These are phyloP conservation scores for Labeo rohita DNA, from an alignment of 2,113 vertebrate genomes.

Conservation along the genomic window DNA sequence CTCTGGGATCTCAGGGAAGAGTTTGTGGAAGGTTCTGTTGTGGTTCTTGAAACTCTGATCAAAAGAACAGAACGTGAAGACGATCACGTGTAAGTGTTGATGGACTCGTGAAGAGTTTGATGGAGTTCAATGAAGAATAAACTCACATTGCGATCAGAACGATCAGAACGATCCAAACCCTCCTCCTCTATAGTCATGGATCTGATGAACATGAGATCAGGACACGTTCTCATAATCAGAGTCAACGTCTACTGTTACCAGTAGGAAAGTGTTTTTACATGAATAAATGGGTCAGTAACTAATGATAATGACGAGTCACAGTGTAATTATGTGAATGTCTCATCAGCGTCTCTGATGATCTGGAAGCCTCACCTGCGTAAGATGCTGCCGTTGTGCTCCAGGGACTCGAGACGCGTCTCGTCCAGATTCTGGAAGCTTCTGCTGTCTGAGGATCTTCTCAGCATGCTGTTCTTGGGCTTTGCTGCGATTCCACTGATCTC, in stretches of 20 bases:
- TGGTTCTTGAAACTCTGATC: conserved; percentile 70
- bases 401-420: conserved; percentile 52
- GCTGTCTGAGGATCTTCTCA: conserved; percentile 44
- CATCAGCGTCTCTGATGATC: too few species aligned
- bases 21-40: conserved; percentile 74
- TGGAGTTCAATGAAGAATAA: not conserved
- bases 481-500: conserved; percentile 46
- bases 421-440: conserved; percentile 66
- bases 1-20: conserved; percentile 76
- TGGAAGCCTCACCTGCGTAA: conserved; percentile 40
- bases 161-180: conserved; percentile 31
- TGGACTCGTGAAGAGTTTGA: too few species aligned
- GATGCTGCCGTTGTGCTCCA: conserved; percentile 27
- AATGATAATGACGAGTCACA: too few species aligned
- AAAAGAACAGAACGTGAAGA: not conserved
- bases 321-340: too few species aligned
- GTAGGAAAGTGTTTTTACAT: too few species aligned
- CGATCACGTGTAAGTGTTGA: not conserved
- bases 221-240: not conserved
- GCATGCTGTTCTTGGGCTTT: conserved; percentile 46
- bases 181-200: conserved; percentile 61
- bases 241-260: too few species aligned
- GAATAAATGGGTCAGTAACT: not conserved
- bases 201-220: conserved; percentile 52
- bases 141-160: conserved; percentile 42